Evolutionary conservation across 2,888 invertebrate genomes (phyloP).

Genomic region (Diloba caeruleocephala): DNA sequence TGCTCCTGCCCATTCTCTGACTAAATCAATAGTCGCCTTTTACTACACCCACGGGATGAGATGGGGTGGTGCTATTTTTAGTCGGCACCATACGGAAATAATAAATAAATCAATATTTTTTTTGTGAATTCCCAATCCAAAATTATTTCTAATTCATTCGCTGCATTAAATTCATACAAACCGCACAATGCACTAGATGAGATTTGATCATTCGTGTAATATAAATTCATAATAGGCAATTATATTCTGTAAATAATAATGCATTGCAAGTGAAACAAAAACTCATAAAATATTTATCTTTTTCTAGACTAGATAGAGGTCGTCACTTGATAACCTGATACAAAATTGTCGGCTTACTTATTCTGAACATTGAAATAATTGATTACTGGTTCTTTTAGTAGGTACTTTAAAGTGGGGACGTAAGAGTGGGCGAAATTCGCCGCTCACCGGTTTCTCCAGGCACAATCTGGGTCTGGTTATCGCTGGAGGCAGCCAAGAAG

Average conservation of each 20-base stretch:
- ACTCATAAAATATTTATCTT: conserved; percentile 28
- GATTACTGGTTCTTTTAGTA: too few relatives aligned
- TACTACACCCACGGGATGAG: too few relatives aligned
- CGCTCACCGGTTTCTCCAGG: too few relatives aligned
- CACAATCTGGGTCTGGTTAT: too few relatives aligned
- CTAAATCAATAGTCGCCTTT: too few relatives aligned
- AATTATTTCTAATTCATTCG: conserved; percentile 31
- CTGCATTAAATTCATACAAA: conserved; percentile 16
- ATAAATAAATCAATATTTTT: neutral
- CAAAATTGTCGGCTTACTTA: conserved; percentile 5
- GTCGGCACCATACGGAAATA: neutral
- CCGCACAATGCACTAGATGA: conserved; percentile 36
- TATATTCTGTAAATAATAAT: conserved; percentile 21
- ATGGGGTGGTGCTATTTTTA: too few relatives aligned
- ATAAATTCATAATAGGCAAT: conserved; percentile 46
- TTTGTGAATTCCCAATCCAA: neutral
- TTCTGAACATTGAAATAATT: too few relatives aligned
- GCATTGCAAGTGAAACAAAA: conserved; percentile 33
- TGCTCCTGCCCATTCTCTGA: too few relatives aligned
- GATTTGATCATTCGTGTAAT: conserved; percentile 45
- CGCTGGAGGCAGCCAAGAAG: too few relatives aligned
- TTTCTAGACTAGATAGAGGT: conserved; percentile 36
- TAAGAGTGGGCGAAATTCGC: too few relatives aligned
- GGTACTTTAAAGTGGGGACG: too few relatives aligned
- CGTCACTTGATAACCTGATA: conserved; percentile 2